Percentiles rank a stretch among this genome's conserved stretches.
These are phyloP conservation scores for Brachypodius melanocephalos DNA, from an alignment of 2,113 vertebrate genomes.

Conservation along the genomic window DNA sequence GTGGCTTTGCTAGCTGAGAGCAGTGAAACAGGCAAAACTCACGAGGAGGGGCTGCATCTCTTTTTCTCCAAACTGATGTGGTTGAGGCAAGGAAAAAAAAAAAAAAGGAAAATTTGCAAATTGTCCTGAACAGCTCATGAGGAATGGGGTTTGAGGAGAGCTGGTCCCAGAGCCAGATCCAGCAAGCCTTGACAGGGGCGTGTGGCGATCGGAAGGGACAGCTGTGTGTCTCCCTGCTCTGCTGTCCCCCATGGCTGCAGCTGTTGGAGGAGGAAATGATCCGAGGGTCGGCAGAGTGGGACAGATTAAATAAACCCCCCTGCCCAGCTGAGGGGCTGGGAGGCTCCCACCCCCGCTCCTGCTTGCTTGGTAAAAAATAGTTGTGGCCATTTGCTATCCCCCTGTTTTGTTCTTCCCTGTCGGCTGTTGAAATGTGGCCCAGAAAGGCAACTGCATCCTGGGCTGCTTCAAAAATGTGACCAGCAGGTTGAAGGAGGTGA, in stretches of 20 bases:
- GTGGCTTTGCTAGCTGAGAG: neutral
- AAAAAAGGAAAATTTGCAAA: neutral
- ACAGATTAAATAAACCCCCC: neutral
- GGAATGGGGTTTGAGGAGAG: neutral
- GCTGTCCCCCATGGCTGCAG: neutral
- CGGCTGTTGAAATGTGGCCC: fast-evolving
- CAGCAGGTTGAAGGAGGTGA: neutral
- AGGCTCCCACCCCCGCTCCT: neutral
- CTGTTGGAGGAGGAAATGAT: constrained; percentile 24
- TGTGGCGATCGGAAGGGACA: neutral
- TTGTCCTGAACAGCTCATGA: neutral
- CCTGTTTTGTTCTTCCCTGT: neutral
- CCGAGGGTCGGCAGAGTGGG: neutral
- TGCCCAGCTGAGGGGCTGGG: neutral
- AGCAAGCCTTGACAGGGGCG: neutral
- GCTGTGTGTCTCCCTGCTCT: neutral
- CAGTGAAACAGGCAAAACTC: neutral
- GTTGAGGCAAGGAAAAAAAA: neutral
- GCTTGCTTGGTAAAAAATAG: neutral
- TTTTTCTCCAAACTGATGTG: neutral
- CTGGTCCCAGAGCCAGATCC: neutral
- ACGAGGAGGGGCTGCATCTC: fast-evolving
- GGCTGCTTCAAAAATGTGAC: neutral
- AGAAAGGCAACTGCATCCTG: neutral
- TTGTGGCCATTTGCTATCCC: constrained; percentile 27